phyloP scores from a whole-genome alignment of 2,113 vertebrate species.

The Gila orcuttii region DNA sequence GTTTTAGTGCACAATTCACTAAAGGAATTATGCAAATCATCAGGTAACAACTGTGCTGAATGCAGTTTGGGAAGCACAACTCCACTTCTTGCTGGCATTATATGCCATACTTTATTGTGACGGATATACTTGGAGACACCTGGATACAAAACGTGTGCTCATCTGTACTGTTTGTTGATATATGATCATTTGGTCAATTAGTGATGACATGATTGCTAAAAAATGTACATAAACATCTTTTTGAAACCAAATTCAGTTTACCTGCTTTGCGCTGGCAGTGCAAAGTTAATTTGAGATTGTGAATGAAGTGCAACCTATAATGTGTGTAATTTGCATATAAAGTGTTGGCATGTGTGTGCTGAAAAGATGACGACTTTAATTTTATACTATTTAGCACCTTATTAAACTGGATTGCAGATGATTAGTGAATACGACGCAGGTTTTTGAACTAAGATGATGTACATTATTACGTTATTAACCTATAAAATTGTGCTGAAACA shows the following conservation, averaged over 20 bases:
- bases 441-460: neutral
- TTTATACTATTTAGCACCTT: neutral
- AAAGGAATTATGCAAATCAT: constrained; percentile 13
- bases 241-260: neutral
- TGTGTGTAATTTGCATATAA: neutral
- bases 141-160: neutral
- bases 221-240: neutral
- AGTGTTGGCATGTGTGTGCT: neutral
- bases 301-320: neutral
- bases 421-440: neutral
- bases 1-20: neutral
- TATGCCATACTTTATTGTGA: neutral
- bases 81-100: neutral
- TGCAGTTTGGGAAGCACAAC: neutral
- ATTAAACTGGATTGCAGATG: neutral
- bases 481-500: neutral
- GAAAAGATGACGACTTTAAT: neutral
- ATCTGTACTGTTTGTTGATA: neutral
- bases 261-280: neutral
- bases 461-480: neutral
- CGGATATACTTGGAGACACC: neutral
- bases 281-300: neutral
- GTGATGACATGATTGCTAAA: neutral
- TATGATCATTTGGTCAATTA: neutral
- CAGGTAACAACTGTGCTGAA: neutral